Conservation (phyloP, 2,888 invertebrate species). For the Coelinius sp. region DNA sequence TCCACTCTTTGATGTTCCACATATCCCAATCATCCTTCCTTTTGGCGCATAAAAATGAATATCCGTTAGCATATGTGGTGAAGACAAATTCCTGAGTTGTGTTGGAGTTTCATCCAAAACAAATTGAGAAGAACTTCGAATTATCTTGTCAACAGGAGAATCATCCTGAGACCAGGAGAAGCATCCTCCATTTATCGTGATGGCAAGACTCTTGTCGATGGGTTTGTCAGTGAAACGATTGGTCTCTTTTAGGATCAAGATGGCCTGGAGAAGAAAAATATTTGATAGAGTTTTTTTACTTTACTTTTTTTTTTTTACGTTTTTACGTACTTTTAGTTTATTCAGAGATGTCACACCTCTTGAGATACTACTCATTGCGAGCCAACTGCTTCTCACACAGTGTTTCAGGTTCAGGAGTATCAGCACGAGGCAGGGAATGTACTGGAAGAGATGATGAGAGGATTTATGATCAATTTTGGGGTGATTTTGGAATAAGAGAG, state of each 20-base stretch:
- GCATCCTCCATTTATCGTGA: constrained; percentile 71
- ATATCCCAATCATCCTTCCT: constrained; percentile 72
- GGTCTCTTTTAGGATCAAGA: constrained; percentile 70
- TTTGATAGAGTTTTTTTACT: neutral
- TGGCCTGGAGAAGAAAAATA: constrained; percentile 54
- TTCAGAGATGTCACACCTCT: constrained; percentile 56
- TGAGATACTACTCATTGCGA: constrained; percentile 58
- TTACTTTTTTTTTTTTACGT: neutral
- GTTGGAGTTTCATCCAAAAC: constrained; percentile 40
- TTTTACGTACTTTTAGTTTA: constrained; percentile 54
- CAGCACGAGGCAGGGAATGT: constrained; percentile 52
- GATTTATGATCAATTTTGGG: too few species aligned
- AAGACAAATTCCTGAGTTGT: constrained; percentile 33
- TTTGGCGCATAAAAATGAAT: constrained; percentile 62
- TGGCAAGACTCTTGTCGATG: constrained; percentile 68
- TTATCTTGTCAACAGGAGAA: constrained; percentile 42
- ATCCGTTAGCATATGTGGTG: constrained; percentile 45
- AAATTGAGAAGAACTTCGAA: constrained; percentile 15
- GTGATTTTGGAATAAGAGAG: too few species aligned
- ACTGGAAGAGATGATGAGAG: constrained; percentile 44
- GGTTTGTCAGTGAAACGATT: constrained; percentile 68
- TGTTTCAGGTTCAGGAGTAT: constrained; percentile 55
- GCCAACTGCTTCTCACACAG: constrained; percentile 55
- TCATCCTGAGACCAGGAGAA: constrained; percentile 67
- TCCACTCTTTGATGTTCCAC: constrained; percentile 74